Percentiles rank a stretch among this genome's conserved stretches.
Evolutionary conservation across 2,888 invertebrate species (phyloP).

Genomic region (Caenorhabditis sp.): DNA sequence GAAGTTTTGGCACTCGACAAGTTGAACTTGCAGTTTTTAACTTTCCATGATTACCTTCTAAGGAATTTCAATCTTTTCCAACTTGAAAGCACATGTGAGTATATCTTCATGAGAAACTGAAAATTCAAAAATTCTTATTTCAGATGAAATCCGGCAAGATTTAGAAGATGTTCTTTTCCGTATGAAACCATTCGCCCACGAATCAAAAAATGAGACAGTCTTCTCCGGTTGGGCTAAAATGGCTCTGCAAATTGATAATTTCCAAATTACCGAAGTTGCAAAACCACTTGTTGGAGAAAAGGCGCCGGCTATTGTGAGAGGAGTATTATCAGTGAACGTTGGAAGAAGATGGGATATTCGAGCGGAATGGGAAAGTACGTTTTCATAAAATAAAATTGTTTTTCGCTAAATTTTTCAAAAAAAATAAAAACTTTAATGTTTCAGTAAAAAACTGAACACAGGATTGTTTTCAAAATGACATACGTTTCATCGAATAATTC

Average conservation of each 20-base stretch:
- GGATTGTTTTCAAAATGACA: no score
- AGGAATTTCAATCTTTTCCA: conserved; percentile 96
- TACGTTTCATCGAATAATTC: no score
- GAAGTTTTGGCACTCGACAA: conserved; percentile 89
- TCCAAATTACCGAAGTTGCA: conserved; percentile 86
- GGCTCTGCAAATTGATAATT: conserved; percentile 91
- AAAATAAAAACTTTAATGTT: no score
- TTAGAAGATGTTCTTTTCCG: conserved; percentile 95
- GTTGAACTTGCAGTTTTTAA: conserved; percentile 95
- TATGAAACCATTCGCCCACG: conserved; percentile 86
- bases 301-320: conserved; percentile 91
- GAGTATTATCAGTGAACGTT: conserved; percentile 90
- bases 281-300: conserved; percentile 82
- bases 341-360: conserved; percentile 90
- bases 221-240: conserved; percentile 99
- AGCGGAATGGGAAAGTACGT: conserved; percentile 87
- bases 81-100: conserved; percentile 89
- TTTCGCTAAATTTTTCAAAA: neutral
- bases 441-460: no score
- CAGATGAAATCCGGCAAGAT: conserved; percentile 98
- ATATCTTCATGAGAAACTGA: no score
- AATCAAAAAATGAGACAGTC: conserved; percentile 74
- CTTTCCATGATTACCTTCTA: conserved; percentile 94
- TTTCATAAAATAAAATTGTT: conserved; percentile 2
- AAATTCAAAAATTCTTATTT: conserved; percentile 76